Conservation (phyloP, 2,888 invertebrate species). For the Trissolcus brochymenae region DNA sequence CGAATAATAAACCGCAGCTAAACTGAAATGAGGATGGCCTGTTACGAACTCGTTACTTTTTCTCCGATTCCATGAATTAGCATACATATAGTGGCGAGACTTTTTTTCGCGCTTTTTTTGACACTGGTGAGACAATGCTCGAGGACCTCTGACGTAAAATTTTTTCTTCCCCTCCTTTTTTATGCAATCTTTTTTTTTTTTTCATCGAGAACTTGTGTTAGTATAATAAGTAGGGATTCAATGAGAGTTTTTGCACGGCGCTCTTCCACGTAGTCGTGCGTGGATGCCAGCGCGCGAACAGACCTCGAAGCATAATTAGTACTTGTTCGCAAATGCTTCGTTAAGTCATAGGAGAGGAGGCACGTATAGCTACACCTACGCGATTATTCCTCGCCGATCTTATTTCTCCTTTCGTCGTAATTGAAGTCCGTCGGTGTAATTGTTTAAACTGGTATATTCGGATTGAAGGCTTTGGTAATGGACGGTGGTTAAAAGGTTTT, state of each 20-base stretch:
- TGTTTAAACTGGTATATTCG: slow-evolving; percentile 51
- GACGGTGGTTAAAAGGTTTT: slow-evolving; percentile 29
- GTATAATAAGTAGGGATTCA: slow-evolving; percentile 49
- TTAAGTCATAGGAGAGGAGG: slow-evolving; percentile 52
- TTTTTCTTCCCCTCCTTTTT: slow-evolving; percentile 11
- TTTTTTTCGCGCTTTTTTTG: slow-evolving; percentile 35
- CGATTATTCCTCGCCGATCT: slow-evolving; percentile 43
- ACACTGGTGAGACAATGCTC: slow-evolving; percentile 3
- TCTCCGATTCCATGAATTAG: slow-evolving; percentile 50
- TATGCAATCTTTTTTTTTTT: slow-evolving; percentile 6
- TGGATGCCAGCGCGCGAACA: slow-evolving; percentile 45
- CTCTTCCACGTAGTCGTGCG: slow-evolving; percentile 42
- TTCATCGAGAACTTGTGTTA: slow-evolving; percentile 17
- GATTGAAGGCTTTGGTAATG: slow-evolving; percentile 42
- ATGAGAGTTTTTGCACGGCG: slow-evolving; percentile 49
- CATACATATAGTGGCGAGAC: slow-evolving; percentile 27
- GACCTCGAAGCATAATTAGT: slow-evolving; percentile 68
- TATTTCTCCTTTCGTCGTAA: slow-evolving; percentile 42
- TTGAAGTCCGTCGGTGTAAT: slow-evolving; percentile 46
- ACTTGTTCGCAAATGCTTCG: slow-evolving; percentile 63
- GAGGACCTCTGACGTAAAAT: slow-evolving; percentile 23
- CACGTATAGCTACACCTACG: slow-evolving; percentile 52
- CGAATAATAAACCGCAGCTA: slow-evolving; percentile 32
- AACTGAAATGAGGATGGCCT: slow-evolving; percentile 25
- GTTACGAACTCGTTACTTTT: slow-evolving; percentile 34